Percentiles rank a stretch among this genome's conserved stretches.
Evolutionary conservation across 2,113 vertebrate genomes (phyloP).

Genomic region (Micromys minutus): DNA sequence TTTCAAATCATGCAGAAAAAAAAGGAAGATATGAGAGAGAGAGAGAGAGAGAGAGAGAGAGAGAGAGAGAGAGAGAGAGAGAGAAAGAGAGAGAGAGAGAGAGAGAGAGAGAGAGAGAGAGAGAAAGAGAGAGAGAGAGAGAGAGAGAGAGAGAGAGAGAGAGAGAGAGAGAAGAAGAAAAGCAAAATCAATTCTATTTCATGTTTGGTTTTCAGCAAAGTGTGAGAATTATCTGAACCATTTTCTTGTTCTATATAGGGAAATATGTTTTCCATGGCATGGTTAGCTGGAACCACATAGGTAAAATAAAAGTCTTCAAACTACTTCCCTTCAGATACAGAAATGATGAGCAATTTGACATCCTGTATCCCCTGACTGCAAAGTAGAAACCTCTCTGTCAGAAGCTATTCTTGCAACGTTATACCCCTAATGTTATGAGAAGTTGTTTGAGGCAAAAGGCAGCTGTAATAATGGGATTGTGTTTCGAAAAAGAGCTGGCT

Average conservation of each 20-base stretch:
- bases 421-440: conserved; percentile 75
- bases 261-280: conserved; percentile 78
- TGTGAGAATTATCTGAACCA: conserved; percentile 75
- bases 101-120: too few species aligned
- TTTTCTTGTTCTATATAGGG: conserved; percentile 73
- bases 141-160: neutral
- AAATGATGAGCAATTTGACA: conserved; percentile 75
- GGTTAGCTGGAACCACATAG: conserved; percentile 71
- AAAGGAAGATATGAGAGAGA: conserved; percentile 45
- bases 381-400: conserved; percentile 75
- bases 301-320: conserved; percentile 78
- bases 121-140: neutral
- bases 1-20: conserved; percentile 70
- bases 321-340: conserved; percentile 73
- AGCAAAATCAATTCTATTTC: conserved; percentile 76
- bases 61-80: too few species aligned
- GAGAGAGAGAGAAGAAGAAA: conserved; percentile 73
- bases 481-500: conserved; percentile 74
- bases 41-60: too few species aligned
- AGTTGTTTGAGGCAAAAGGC: conserved; percentile 74
- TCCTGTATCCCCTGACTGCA: conserved; percentile 72
- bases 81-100: too few species aligned
- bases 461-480: conserved; percentile 76
- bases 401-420: conserved; percentile 76
- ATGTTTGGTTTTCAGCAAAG: conserved; percentile 78